Base-by-base conservation (phyloP, 2,888 invertebrate species). In the Fabriciana adippe region DNA sequence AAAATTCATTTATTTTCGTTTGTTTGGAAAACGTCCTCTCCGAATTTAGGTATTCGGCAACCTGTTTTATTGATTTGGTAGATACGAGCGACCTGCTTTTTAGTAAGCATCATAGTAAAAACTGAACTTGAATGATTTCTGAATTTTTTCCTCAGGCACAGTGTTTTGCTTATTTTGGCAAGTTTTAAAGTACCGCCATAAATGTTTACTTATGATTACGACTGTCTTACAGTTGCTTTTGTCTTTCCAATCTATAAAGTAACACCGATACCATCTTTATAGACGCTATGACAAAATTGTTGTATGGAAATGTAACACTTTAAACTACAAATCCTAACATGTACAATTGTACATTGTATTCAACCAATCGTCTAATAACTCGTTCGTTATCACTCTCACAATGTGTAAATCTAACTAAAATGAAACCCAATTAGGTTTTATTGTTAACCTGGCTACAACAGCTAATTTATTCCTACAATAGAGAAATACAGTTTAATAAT, bases 1-100 rank as follows among this genome's bases (percentile, higher is more conserved):
- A 92, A 90, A 92, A 91, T 91, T 92, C 89, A 91, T 92, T 91
- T 91, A 88, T 90, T 91, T 89, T 89, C 85, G 90, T 90, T 92
- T 91, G 89, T 90, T 89, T 90, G 88, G 89, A 89, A 90, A 88
- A 87, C 82, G 81, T 76, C 77, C 78, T 59, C 47, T 75, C 76
- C 71, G 70, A 78, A 73, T 74, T 77, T 81, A 79, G 78, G 79
- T 80, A 79, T 73, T 77, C 74, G 76, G 74, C 67, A 73, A 79
- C 76, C 76, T 74, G 78, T 79, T 84, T 80, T 82, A 86, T 86
- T 85, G 86, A 86, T 87, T 85, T 74, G 72, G 67, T 72, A 26
- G 26, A 26, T 26, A 66, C 77, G 77, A 81, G 47, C 60, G 53
- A 68, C 55, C 56, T 66, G 69, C 66, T 66, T 69, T 68, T 71